A percentile compares a stretch with the other conserved stretches of the same genome.
Evolutionary conservation across 53 echinoderm and acorn worm species (phyloP).

Genomic region (Paracentrotus lividus): DNA sequence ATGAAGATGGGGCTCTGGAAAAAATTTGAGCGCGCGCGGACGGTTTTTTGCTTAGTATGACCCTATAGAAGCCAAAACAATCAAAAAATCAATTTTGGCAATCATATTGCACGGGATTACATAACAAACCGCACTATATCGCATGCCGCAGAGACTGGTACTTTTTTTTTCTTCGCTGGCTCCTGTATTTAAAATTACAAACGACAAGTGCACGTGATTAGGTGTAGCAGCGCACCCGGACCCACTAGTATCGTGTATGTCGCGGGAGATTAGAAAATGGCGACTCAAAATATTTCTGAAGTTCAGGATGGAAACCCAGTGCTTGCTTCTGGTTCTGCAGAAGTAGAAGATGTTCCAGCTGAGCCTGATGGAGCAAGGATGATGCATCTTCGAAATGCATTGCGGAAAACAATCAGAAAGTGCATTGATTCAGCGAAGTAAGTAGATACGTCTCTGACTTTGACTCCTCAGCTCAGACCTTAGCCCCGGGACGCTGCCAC

Average conservation of each 20-base stretch:
- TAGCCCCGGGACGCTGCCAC: too few relatives aligned
- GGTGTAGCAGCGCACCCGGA: background rate
- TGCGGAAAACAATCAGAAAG: slow-evolving; percentile 90
- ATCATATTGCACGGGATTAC: too few relatives aligned
- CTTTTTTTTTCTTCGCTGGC: too few relatives aligned
- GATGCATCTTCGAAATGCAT: slow-evolving; percentile 84
- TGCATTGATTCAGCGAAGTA: slow-evolving; percentile 93
- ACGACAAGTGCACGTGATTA: background rate
- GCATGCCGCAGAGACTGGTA: too few relatives aligned
- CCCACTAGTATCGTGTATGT: background rate
- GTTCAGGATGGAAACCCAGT: background rate
- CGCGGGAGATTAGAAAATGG: slow-evolving; percentile 37
- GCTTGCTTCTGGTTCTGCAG: background rate
- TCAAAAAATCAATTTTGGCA: too few relatives aligned
- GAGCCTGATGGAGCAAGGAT: slow-evolving; percentile 86
- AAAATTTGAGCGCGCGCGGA: too few relatives aligned
- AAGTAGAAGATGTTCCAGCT: background rate
- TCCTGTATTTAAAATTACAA: background rate
- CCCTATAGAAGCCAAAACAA: too few relatives aligned
- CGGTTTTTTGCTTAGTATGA: too few relatives aligned
- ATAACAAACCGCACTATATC: too few relatives aligned
- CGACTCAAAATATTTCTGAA: background rate
- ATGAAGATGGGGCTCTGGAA: too few relatives aligned
- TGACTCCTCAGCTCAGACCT: background rate
- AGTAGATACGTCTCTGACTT: background rate